These are phyloP conservation scores for Naja naja DNA, from an alignment of 2,113 vertebrate species.

Conservation along the genomic window DNA sequence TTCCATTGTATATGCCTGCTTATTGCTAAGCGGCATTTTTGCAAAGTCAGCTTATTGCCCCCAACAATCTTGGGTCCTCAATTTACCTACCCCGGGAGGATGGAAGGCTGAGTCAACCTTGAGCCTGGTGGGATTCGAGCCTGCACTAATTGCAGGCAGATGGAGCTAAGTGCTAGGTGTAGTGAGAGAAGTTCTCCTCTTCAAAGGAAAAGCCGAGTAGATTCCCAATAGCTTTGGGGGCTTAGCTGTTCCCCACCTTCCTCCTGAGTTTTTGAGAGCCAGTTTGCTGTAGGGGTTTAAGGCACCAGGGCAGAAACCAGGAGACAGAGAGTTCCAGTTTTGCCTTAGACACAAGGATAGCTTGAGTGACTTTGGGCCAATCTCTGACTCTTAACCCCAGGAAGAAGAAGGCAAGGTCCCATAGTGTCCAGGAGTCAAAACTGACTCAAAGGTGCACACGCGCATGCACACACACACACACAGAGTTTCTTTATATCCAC, in stretches of 20 bases:
- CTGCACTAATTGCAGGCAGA: no score
- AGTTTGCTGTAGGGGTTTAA: not conserved
- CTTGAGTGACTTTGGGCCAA: not conserved
- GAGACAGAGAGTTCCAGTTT: not conserved
- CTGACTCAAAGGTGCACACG: not conserved
- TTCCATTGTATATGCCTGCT: no score
- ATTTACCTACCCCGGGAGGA: no score
- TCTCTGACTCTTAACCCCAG: not conserved
- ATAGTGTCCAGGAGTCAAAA: not conserved
- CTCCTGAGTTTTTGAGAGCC: not conserved
- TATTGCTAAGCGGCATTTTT: no score
- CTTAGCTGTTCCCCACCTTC: not conserved
- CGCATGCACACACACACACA: no score
- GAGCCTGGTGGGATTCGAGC: no score
- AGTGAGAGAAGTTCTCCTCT: not conserved
- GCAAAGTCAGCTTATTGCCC: no score
- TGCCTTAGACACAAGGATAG: not conserved
- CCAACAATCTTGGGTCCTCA: no score
- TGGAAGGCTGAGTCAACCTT: no score
- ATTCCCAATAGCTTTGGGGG: not conserved
- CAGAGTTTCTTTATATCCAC: not conserved
- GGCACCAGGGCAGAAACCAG: not conserved
- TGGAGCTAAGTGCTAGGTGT: no score
- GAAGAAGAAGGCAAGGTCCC: not conserved
- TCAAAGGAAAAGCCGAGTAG: not conserved